Base-by-base conservation (phyloP, 2,113 vertebrate species). In the Actenoides hombroni region DNA sequence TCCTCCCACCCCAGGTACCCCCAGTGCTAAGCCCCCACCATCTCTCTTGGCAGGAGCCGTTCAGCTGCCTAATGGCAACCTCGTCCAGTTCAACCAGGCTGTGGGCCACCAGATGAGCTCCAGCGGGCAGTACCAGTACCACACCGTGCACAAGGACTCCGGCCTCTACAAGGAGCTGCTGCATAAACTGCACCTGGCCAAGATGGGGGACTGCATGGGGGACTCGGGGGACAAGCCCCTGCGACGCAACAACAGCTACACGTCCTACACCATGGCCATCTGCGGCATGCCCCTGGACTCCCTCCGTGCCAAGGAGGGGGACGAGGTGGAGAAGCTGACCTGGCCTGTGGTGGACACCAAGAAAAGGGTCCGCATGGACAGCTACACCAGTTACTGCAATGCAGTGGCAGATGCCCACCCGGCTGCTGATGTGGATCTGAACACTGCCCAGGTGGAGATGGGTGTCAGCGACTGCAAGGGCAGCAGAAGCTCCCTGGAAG, bases 251-350 rank as follows among this genome's bases (percentile, higher is more conserved):
- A 99, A 99, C 97, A 99, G 99, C 97, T 99, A 99, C 70, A 99
- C 99, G 13, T 99, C 99, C 24, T 99, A 99, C 89, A 99, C 99
- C 56, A 99, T 99, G 99, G 99, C 99, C 21, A 99, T 99, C 75
- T 99, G 99, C 1, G 99, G 99, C 83, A 99, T 99, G 97, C 99
- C 98, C 6, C 97, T 99, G 91, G 99, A 99, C 33, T 98, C 98
- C 1, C 98, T 98, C 81, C 98, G 98, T 5, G 61, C 97, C 51
- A 98, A 91, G 90, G 98, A 99, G 11, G 94, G 70, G 0, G 98
- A 98, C 19, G 98, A 98, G 29, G 56, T 75, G 28, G 98, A 98
- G 73, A 98, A 98, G 80, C 91, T 98, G 71, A 95, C 97, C 0
- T 98, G 98, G 97, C 35, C 98, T 0, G 83, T 31, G 4, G 86